Conservation (phyloP, 23 tunicate species). For the Phallusia fumigata region DNA sequence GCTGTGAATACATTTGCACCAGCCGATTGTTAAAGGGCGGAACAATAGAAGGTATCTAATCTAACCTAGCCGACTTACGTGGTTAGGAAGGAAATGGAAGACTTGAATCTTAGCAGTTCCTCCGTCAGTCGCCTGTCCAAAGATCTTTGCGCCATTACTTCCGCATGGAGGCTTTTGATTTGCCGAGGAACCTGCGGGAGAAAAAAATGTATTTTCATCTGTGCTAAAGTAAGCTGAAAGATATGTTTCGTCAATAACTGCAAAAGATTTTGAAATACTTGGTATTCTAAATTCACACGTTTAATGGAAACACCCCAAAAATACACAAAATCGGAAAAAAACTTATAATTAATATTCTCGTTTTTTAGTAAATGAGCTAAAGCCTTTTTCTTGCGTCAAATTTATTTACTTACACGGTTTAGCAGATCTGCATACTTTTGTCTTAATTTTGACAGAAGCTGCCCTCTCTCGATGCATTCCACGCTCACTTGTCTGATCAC, state of each 20-base stretch:
- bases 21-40: background rate
- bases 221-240: background rate
- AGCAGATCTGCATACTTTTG: slow-evolving; percentile 83
- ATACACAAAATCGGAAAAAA: too few species aligned
- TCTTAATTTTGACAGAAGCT: slow-evolving; percentile 87
- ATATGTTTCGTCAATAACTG: too few species aligned
- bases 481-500: slow-evolving; percentile 95
- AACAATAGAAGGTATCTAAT: background rate
- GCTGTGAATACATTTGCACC: background rate
- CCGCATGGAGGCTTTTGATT: slow-evolving; percentile 87
- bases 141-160: slow-evolving; percentile 95
- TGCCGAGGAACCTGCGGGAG: slow-evolving; percentile 78
- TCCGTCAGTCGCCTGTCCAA: slow-evolving; percentile 89
- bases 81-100: slow-evolving; percentile 74
- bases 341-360: too few species aligned
- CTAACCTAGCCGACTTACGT: slow-evolving; percentile 22
- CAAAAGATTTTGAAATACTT: too few species aligned
- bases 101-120: slow-evolving; percentile 79
- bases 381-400: background rate
- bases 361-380: too few species aligned
- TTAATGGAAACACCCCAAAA: too few species aligned
- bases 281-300: too few species aligned
- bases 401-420: slow-evolving; percentile 44
- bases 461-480: slow-evolving; percentile 91
- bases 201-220: background rate